phyloP scores from a whole-genome alignment of 2,888 invertebrate species.

The Antheraea yamamai region DNA sequence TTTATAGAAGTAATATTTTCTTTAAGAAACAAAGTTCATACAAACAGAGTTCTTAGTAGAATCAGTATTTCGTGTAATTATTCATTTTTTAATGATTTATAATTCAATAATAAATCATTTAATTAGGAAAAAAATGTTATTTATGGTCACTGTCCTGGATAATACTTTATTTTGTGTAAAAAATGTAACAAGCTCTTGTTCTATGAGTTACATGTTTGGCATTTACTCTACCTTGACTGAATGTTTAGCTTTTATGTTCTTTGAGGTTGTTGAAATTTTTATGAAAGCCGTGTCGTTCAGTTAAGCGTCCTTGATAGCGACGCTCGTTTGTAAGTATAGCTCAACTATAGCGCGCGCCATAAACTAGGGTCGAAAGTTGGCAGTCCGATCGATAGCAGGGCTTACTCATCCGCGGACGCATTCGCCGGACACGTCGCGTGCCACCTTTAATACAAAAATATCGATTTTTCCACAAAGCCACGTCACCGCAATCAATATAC shows the following conservation, averaged over 20 bases:
- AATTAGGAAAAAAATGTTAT: not conserved
- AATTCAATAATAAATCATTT: not conserved
- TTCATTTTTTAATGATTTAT: not conserved
- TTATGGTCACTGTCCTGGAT: not conserved
- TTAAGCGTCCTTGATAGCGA: slow-evolving; percentile 48
- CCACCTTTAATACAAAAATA: slow-evolving; percentile 80
- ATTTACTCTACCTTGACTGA: not conserved
- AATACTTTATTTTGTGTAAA: not conserved
- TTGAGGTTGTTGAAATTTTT: slow-evolving; percentile 41
- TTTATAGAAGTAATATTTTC: not conserved
- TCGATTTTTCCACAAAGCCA: slow-evolving; percentile 79
- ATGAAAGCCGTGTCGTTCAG: slow-evolving; percentile 47
- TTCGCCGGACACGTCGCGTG: slow-evolving; percentile 77
- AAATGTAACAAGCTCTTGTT: not conserved
- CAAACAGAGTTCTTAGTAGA: too few species aligned
- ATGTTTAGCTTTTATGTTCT: slow-evolving; percentile 29
- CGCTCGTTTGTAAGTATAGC: slow-evolving; percentile 48
- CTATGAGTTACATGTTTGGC: not conserved
- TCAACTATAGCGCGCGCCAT: slow-evolving; percentile 65
- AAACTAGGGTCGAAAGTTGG: slow-evolving; percentile 72
- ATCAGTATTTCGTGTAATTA: too few species aligned
- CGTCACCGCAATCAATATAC: slow-evolving; percentile 82
- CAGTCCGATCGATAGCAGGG: slow-evolving; percentile 68
- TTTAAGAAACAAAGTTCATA: not conserved
- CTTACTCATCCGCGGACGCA: slow-evolving; percentile 73